phyloP scores from a whole-genome alignment of 2,113 vertebrate species.

The Odontophorus gujanensis region DNA sequence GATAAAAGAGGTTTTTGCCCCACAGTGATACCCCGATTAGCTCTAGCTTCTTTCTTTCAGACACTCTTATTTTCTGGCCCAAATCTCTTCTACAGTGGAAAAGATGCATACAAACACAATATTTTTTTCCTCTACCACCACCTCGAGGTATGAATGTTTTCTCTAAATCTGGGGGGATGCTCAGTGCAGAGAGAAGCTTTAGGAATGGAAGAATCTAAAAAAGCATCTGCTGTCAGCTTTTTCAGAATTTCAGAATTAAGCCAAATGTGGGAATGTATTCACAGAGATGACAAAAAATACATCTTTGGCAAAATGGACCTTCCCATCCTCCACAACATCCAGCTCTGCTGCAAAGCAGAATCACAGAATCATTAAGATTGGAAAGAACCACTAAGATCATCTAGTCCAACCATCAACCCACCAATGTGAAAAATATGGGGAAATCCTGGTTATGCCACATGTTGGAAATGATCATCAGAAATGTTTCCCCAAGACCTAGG shows the following conservation, averaged over 20 bases:
- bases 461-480: not conserved
- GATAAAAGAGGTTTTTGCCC: not conserved
- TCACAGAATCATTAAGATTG: too few species aligned
- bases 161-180: not conserved
- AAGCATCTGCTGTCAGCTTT: not conserved
- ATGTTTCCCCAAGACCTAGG: not conserved
- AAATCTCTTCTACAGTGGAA: not conserved
- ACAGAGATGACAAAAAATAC: not conserved
- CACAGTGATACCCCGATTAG: not conserved
- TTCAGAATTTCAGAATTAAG: not conserved
- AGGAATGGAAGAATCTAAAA: not conserved
- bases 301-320: not conserved
- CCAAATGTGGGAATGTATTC: not conserved
- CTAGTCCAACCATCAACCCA: too few species aligned
- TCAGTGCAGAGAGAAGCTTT: not conserved
- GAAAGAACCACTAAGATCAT: too few species aligned
- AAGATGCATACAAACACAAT: not conserved
- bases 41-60: not conserved
- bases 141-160: not conserved
- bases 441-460: fast-evolving
- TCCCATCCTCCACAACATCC: not conserved
- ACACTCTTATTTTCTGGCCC: not conserved
- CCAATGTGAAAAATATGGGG: too few species aligned
- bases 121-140: not conserved
- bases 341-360: not conserved